Conservation (phyloP, 2,797 vertebrate species). For the Trachurus trachurus region DNA sequence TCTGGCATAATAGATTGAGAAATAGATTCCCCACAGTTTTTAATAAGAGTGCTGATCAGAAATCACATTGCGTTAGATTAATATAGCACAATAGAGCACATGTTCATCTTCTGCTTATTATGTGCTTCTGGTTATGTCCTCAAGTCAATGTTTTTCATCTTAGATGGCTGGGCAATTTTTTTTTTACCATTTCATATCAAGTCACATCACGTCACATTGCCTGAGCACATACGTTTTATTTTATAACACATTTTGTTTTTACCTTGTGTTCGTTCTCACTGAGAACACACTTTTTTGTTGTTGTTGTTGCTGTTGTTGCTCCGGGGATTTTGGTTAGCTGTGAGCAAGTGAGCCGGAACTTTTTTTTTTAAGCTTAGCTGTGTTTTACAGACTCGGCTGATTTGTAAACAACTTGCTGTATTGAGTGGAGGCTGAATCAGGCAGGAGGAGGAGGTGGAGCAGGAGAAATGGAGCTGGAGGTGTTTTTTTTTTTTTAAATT, state of each 20-base stretch:
- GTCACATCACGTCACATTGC: background rate
- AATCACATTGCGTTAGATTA: background rate
- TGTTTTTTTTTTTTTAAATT: constrained; percentile 2
- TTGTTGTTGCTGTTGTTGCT: background rate
- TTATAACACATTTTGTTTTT: constrained; percentile 7
- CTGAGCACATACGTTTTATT: background rate
- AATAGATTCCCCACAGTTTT: background rate
- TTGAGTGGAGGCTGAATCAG: constrained; percentile 20
- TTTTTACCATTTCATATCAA: background rate
- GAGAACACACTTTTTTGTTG: constrained; percentile 1
- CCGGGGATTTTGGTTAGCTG: constrained; percentile 28
- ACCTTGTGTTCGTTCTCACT: constrained; percentile 7
- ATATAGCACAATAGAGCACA: background rate
- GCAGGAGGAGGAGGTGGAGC: constrained; percentile 20
- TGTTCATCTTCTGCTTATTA: constrained; percentile 17
- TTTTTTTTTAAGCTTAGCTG: constrained; percentile 19
- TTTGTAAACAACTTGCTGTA: constrained; percentile 28
- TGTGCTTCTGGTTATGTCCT: constrained; percentile 20
- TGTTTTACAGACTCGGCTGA: constrained; percentile 5
- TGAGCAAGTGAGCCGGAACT: constrained; percentile 33
- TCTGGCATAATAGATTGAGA: background rate
- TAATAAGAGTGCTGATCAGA: background rate
- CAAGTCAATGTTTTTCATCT: background rate
- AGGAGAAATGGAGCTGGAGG: constrained; percentile 9
- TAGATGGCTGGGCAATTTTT: background rate